A percentile compares a stretch with the other conserved stretches of the same genome.
Evolutionary conservation across 1,140 invertebrate species (phyloP).

Genomic region (Heliconius himera): DNA sequence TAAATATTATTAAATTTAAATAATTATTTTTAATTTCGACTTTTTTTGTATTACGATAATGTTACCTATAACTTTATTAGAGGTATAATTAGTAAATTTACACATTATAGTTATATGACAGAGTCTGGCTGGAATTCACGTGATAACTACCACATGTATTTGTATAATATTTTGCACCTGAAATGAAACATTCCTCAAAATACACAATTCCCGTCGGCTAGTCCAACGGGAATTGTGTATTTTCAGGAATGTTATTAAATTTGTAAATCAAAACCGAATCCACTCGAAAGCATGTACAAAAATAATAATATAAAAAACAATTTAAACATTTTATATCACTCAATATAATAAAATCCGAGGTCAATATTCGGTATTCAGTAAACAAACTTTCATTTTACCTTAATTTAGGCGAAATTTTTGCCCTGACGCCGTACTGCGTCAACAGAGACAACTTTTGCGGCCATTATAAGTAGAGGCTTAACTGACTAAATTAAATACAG

Average conservation of each 20-base stretch:
- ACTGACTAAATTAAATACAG: not conserved
- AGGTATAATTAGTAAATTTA: no score
- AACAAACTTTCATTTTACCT: not conserved
- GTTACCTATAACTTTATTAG: no score
- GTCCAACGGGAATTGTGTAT: no score
- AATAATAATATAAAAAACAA: not conserved
- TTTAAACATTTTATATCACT: not conserved
- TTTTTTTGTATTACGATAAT: no score
- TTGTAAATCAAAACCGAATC: not conserved
- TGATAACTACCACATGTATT: not conserved
- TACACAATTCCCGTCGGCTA: not conserved
- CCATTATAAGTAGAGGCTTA: slow-evolving; percentile 7
- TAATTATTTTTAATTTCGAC: no score
- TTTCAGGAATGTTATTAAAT: not conserved
- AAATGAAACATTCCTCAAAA: not conserved
- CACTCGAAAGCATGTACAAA: not conserved
- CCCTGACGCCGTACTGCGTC: not conserved
- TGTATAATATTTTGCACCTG: not conserved
- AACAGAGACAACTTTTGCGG: slow-evolving; percentile 4
- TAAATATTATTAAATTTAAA: no score
- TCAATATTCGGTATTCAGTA: not conserved
- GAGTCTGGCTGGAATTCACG: not conserved
- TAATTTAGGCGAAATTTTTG: slow-evolving; percentile 7
- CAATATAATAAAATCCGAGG: not conserved
- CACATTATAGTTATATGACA: not conserved